Evolutionary conservation across 35 echinoderm and acorn worm genomes (phyloP).

Genomic region (Hemicentrotus pulcherrimus): DNA sequence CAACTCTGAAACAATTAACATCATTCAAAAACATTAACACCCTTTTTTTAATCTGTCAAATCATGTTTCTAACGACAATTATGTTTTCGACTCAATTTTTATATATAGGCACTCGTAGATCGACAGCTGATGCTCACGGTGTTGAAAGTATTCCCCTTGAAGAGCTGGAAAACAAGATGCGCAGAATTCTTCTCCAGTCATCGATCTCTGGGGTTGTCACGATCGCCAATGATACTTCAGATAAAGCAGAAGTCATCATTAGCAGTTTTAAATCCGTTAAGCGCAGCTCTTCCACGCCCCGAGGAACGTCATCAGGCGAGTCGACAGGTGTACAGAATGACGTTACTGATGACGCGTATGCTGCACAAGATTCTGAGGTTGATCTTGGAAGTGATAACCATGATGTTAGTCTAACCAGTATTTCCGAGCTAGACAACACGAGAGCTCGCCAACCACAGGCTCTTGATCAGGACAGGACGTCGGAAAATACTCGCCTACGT

Average conservation of each 20-base stretch:
- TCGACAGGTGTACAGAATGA: background rate
- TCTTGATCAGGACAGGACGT: background rate
- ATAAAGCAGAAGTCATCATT: constrained; percentile 1
- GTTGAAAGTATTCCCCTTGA: background rate
- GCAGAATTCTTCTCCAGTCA: constrained; percentile 17
- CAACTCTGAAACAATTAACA: background rate
- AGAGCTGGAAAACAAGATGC: constrained; percentile 40
- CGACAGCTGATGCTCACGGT: background rate
- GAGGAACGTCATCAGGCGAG: background rate
- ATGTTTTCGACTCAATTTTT: background rate
- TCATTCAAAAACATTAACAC: background rate
- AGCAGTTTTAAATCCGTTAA: constrained; percentile 22
- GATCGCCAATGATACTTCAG: constrained; percentile 20
- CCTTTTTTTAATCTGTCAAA: background rate
- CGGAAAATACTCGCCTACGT: background rate
- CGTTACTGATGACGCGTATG: background rate
- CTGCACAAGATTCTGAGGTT: background rate
- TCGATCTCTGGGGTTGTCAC: constrained; percentile 14
- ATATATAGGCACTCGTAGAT: background rate
- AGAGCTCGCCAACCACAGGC: background rate
- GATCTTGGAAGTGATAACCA: background rate
- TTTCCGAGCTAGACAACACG: background rate
- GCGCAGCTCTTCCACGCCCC: background rate
- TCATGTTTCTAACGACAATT: background rate
- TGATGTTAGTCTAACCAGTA: background rate